Evolutionary conservation across 2,888 invertebrate species (phyloP).

Genomic region (Eristalinus aeneus): DNA sequence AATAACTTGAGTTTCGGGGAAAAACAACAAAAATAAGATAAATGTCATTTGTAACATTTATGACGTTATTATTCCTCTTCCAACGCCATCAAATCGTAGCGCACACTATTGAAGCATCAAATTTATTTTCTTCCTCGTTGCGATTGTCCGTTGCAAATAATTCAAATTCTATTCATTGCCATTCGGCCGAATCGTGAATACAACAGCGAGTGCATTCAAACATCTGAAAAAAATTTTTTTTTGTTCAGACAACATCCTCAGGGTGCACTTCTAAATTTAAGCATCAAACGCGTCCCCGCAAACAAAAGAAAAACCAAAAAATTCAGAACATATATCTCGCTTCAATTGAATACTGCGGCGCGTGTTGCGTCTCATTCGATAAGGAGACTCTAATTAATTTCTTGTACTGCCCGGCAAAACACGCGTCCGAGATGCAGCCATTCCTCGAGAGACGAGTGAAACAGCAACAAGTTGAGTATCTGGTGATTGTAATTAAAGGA

Average conservation of each 20-base stretch:
- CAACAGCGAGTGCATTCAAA: not conserved
- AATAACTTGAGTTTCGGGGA: too few species aligned
- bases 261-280: slow-evolving; percentile 51
- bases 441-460: not conserved
- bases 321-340: not conserved
- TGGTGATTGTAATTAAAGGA: slow-evolving; percentile 42
- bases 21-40: too few species aligned
- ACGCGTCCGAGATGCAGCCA: not conserved
- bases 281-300: slow-evolving; percentile 19
- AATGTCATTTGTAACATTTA: too few species aligned
- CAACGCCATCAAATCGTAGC: not conserved
- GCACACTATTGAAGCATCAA: not conserved
- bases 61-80: too few species aligned
- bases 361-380: slow-evolving; percentile 28
- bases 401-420: slow-evolving; percentile 15
- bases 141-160: not conserved
- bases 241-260: not conserved
- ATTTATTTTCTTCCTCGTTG: not conserved
- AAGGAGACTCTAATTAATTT: slow-evolving; percentile 54
- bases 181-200: not conserved
- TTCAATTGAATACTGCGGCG: slow-evolving; percentile 16
- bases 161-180: not conserved
- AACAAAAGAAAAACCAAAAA: slow-evolving; percentile 31
- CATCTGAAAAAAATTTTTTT: not conserved
- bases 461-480: slow-evolving; percentile 25